phyloP scores from a whole-genome alignment of 2,113 vertebrate species.

The Crotalus helleri region DNA sequence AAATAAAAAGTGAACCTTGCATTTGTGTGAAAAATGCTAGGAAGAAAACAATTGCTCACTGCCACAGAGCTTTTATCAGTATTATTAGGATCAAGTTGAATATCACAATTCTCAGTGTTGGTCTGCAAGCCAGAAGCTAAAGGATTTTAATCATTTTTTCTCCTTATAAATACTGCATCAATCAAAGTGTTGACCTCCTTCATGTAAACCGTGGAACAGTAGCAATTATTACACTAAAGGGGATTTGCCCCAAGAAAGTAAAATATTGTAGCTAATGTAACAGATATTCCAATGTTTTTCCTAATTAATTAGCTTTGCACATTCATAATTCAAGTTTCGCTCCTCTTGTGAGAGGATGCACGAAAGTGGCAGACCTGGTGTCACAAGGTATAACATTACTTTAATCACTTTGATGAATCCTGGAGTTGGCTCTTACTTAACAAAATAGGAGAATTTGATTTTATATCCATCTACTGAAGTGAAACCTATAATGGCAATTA shows the following conservation, averaged over 20 bases:
- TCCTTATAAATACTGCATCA: neutral
- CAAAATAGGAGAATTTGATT: neutral
- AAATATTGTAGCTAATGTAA: neutral
- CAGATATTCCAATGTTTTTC: neutral
- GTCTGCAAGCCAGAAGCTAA: neutral
- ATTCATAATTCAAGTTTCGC: neutral
- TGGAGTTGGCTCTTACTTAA: neutral
- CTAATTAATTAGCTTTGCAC: neutral
- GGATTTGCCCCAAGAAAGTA: neutral
- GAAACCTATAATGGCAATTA: neutral
- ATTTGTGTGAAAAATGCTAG: neutral
- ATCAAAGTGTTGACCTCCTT: neutral
- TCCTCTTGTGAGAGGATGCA: neutral
- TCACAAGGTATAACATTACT: neutral
- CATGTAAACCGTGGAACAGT: neutral
- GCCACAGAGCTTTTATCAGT: neutral
- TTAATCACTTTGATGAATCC: neutral
- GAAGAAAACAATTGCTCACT: neutral
- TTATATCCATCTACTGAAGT: neutral
- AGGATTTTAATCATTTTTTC: neutral
- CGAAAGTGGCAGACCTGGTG: neutral
- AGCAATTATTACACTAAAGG: neutral
- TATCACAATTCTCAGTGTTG: neutral
- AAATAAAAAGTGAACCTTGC: neutral
- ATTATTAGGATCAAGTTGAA: neutral